Base-by-base conservation (phyloP, 35 echinoderm and acorn worm species). In the Anneissia japonica region DNA sequence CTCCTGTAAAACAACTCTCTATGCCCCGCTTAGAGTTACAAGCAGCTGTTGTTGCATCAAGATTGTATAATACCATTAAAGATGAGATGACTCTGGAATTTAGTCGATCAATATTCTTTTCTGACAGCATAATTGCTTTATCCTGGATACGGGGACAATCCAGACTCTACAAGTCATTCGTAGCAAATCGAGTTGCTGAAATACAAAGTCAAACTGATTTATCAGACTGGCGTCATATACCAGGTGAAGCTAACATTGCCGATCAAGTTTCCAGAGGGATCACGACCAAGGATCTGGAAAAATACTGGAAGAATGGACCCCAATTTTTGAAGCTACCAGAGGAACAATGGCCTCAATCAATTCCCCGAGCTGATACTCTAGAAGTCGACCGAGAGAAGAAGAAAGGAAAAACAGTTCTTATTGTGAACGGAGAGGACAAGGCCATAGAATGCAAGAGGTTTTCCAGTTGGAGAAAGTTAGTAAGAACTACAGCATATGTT, bases 211-310 rank as follows among this genome's bases (percentile, higher is more conserved):
- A 13, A 0, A 84, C 93, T 31, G 88, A 94, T 28, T 85, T 85
- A 30, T 79, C 80, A 35, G 51, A 94, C 7, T 91, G 89, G 88
- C 74, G 56, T 14, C 85, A 94, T 41, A 46, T 90, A 79, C 88
- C 88, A 72, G 88, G 88, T 73, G 79, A 83, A 35, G 16, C 56
- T 14, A 94, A 94, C 41, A 30, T 84, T 51, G 93, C 93, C 16
- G 86, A 95, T 41, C 35, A 95, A 0, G 41, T 91, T 21, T 95
- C 93, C 36, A 46, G 85, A 46, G 93, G 93, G 12, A 78, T 90
- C 77, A 23, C 13, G 0, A 84, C 80, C 0, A 83, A 79, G 10
- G 36, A 88, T n/a, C 46, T 94, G 46, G 23, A 55, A 34, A 32
- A 81, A 3, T 0, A 35, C 36, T 88, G 89, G 93, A 84, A 91